Evolutionary conservation across 2,797 vertebrate species (phyloP), one percentile per base, ranked within the genome.

Genomic region (Zalophus californianus): DNA sequence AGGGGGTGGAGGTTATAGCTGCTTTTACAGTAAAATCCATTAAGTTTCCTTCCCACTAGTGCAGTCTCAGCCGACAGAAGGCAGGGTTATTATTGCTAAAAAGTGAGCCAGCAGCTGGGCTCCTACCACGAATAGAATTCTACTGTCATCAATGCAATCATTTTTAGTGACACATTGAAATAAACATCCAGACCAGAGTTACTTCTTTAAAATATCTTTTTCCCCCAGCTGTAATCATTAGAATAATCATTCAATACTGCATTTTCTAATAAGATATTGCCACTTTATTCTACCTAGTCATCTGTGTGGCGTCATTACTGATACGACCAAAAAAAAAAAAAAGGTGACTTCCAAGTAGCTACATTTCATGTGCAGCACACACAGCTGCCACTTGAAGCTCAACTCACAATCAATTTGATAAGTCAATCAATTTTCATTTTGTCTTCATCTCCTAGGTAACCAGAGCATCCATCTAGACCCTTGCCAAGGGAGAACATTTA

Each of bases 351-450:
- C 89, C 38, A 91, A 93, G 92, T 66, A 94, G 93, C 72, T 64
- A 92, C 38, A 50, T 96, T 97, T 98, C 86, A 83, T 93, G 90
- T 96, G 90, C 88, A 83, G 77, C 90, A 83, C 90, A 95, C 78
- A 96, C 93, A 98, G 95, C 97, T 98, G 97, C 90, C 94, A 97
- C 97, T 97, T 97, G 95, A 97, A 96, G 87, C 91, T 96, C 77
- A 94, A 90, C 95, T 97, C 85, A 96, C 93, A 97, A 95, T 97
- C 87, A 97, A 25, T 95, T 94, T 97, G 95, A 96, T 92, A 97
- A 97, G 86, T 98, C 98, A 97, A 97, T 98, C 97, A 97, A 50
- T 97, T 98, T 97, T 98, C 79, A 96, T 96, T 96, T 98, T 96
- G 68, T 97, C 75, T 82, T 85, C 48, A 96, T 98, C 96, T 96